Conservation (phyloP, 2,113 vertebrate genomes). For the Uropsilus gracilis region DNA sequence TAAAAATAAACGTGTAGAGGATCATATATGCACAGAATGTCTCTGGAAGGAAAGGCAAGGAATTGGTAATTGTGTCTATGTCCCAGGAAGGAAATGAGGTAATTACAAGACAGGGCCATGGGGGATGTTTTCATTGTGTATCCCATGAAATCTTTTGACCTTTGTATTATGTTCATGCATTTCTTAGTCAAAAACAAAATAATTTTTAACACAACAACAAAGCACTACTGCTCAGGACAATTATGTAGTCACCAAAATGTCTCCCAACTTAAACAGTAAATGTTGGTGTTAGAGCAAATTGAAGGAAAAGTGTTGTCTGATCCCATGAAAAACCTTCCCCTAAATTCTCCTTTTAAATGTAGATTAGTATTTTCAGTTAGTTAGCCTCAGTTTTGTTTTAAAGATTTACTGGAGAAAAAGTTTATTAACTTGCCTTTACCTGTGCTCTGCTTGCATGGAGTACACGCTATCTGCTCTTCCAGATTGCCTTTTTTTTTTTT, state of each 20-base stretch:
- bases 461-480: not conserved
- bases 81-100: not conserved
- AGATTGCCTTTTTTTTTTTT: not conserved
- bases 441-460: not conserved
- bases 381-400: not conserved
- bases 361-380: slow-evolving; percentile 3
- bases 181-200: slow-evolving; percentile 35
- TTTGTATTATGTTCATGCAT: not conserved
- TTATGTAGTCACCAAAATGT: not conserved
- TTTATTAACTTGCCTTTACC: not conserved
- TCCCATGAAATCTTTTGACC: not conserved
- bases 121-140: not conserved
- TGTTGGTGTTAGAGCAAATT: not conserved
- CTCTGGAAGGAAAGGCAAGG: not conserved
- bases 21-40: not conserved
- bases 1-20: not conserved
- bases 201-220: slow-evolving; percentile 8
- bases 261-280: slow-evolving; percentile 9
- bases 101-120: not conserved
- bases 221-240: not conserved
- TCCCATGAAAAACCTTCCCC: not conserved
- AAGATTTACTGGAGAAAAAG: not conserved
- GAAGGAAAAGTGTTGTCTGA: not conserved
- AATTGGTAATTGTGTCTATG: not conserved
- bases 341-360: not conserved